Conservation (phyloP, 2,113 vertebrate species). For the Hemiprocne comata region DNA sequence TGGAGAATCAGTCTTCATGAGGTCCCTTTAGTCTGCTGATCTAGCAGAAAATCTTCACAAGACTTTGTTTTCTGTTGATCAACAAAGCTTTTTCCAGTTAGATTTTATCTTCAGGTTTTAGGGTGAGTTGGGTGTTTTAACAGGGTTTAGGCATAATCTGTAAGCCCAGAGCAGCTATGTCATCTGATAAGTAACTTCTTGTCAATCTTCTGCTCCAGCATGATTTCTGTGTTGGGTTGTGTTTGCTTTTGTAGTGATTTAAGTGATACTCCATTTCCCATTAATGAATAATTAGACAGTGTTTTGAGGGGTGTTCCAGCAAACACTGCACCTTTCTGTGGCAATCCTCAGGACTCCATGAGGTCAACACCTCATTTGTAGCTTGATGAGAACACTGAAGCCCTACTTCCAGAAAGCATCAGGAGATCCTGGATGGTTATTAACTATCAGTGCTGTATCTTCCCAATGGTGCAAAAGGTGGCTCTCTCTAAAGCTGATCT, state of each 20-base stretch:
- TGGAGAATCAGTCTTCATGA: not conserved
- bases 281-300: not conserved
- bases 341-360: not conserved
- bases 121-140: not conserved
- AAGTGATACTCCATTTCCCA: not conserved
- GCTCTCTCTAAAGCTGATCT: not conserved
- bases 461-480: not conserved
- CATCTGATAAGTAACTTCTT: not conserved
- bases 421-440: not conserved
- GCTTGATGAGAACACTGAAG: not conserved
- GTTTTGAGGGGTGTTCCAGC: not conserved
- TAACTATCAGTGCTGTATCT: not conserved
- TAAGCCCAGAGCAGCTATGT: not conserved
- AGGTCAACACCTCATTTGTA: not conserved
- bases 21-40: not conserved
- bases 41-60: not conserved
- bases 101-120: not conserved
- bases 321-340: not conserved
- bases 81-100: not conserved
- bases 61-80: not conserved
- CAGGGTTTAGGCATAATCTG: not conserved
- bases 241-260: not conserved
- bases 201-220: not conserved
- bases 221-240: not conserved
- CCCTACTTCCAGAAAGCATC: not conserved